Evolutionary conservation across 2,888 invertebrate species (phyloP).

Genomic region (Himalopsyche kuldschensis): DNA sequence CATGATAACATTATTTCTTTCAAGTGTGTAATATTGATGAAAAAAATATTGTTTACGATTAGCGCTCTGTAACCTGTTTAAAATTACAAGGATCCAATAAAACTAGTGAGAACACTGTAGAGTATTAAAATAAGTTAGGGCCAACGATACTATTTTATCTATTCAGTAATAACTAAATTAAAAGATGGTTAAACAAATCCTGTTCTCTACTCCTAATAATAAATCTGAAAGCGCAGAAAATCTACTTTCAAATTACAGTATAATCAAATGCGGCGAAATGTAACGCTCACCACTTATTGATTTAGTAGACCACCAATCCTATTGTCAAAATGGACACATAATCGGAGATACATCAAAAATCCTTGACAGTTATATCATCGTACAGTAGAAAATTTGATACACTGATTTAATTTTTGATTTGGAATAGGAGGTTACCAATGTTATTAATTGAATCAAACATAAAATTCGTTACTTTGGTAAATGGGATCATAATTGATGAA

Average conservation of each 20-base stretch:
- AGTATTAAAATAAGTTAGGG: background rate
- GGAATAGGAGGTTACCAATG: no score
- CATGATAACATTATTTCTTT: background rate
- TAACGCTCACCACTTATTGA: background rate
- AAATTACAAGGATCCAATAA: background rate
- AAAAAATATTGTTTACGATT: background rate
- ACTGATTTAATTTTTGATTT: no score
- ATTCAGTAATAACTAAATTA: background rate
- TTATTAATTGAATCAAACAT: no score
- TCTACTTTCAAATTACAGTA: background rate
- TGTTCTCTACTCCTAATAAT: background rate
- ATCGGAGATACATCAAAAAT: no score
- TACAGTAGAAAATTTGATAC: no score
- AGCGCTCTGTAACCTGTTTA: background rate
- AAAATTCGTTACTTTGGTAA: no score
- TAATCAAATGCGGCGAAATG: background rate
- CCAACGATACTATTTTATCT: background rate
- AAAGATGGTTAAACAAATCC: background rate
- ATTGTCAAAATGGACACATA: no score
- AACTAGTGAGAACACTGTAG: background rate
- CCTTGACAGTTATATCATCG: no score
- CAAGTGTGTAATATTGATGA: background rate
- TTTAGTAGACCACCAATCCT: no score
- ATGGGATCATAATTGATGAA: no score
- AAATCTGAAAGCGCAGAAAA: background rate